phyloP scores from a whole-genome alignment of 92 coral and sea anemone species.

The Galaxea fascicularis region DNA sequence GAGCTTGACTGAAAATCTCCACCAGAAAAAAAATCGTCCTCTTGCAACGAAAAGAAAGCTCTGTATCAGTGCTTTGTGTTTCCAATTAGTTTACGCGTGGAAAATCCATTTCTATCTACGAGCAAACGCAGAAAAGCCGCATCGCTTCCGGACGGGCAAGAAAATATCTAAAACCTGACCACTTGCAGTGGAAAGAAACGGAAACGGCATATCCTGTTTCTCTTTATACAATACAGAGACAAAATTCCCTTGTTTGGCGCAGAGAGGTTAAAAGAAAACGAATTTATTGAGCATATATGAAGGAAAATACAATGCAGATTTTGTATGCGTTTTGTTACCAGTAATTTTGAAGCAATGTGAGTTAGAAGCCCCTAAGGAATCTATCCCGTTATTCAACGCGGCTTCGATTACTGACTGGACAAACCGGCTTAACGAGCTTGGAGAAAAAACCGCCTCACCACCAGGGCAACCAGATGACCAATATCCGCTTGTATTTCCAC shows the following conservation, averaged over 20 bases:
- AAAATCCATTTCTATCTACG: background rate
- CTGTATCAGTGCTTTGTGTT: background rate
- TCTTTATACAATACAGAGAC: background rate
- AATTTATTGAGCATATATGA: background rate
- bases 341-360: background rate
- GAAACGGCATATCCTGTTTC: constrained; percentile 27
- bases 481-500: constrained; percentile 41
- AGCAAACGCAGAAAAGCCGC: constrained; percentile 3
- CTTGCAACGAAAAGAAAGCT: background rate
- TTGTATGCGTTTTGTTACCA: too few relatives aligned
- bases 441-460: constrained; percentile 16
- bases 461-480: constrained; percentile 15
- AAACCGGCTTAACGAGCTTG: constrained; percentile 3
- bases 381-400: constrained; percentile 25
- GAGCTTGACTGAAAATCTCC: background rate
- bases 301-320: too few relatives aligned
- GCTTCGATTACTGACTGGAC: constrained; percentile 19
- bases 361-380: background rate
- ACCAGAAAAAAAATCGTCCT: background rate
- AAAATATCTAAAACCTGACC: constrained; percentile 1
- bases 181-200: background rate
- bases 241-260: background rate
- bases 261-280: background rate
- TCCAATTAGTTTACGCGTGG: background rate
- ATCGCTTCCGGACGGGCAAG: constrained; percentile 21